These are phyloP conservation scores for Mastomys coucha DNA, from an alignment of 2,113 vertebrate genomes.

Conservation along the genomic window DNA sequence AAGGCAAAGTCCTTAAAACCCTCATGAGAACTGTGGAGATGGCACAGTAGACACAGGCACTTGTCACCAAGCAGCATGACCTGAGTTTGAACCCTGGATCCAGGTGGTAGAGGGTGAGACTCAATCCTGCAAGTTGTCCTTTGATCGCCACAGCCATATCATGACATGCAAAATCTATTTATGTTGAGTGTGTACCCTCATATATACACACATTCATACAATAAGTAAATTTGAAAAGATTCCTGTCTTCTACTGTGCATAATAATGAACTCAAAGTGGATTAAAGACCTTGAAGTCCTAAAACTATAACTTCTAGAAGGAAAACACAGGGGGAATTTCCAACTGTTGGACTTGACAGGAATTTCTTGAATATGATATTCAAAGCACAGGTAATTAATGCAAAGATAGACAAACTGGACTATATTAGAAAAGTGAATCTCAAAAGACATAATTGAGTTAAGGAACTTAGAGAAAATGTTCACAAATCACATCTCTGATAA, in stretches of 20 bases:
- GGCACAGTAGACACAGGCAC: background rate
- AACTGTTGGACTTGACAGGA: background rate
- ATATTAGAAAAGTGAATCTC: background rate
- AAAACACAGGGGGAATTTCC: background rate
- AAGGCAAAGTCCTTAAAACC: slow-evolving; percentile 4
- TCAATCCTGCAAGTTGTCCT: background rate
- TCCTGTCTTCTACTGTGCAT: background rate
- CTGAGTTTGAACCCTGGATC: background rate
- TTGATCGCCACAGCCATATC: background rate
- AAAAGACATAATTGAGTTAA: background rate
- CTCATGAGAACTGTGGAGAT: background rate
- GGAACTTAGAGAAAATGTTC: background rate
- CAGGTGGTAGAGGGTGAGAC: background rate
- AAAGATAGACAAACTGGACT: background rate
- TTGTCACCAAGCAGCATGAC: background rate
- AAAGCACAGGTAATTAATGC: background rate
- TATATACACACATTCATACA: background rate
- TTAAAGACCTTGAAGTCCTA: background rate
- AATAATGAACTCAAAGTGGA: background rate
- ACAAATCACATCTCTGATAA: background rate
- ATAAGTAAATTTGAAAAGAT: background rate
- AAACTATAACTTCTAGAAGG: background rate
- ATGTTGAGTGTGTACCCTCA: background rate
- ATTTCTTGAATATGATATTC: background rate
- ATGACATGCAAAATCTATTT: background rate